phyloP scores from a whole-genome alignment of 2,113 vertebrate genomes.

The Hepsetus odoe region DNA sequence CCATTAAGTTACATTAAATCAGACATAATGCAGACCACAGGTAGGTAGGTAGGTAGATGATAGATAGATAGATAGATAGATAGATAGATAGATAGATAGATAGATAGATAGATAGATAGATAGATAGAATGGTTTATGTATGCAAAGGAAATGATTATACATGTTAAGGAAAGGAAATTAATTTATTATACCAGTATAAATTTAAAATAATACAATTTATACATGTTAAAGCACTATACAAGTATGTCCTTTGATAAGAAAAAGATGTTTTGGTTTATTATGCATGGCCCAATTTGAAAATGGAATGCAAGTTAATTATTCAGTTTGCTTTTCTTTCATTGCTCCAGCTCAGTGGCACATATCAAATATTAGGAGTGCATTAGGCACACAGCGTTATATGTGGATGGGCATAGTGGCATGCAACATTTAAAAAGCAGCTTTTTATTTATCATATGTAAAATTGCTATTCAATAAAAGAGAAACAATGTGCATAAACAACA shows the following conservation, averaged over 20 bases:
- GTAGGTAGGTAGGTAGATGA: no score
- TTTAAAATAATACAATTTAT: no score
- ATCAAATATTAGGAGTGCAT: slow-evolving; percentile 8
- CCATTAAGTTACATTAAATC: background rate
- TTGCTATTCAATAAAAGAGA: background rate
- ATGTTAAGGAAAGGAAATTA: no score
- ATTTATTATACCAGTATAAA: no score
- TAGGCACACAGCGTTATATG: slow-evolving; percentile 1
- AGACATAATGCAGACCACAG: background rate
- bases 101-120: no score
- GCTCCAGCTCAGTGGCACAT: slow-evolving; percentile 6
- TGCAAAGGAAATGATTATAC: no score
- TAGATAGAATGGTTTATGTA: no score
- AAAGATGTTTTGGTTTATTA: slow-evolving; percentile 25
- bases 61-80: no score
- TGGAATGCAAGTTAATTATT: slow-evolving; percentile 41
- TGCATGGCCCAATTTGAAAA: slow-evolving; percentile 29
- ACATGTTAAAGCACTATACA: background rate
- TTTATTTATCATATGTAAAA: background rate
- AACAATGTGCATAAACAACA: no score
- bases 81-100: no score
- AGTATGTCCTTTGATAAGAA: background rate
- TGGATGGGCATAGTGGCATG: background rate
- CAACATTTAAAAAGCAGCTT: background rate
- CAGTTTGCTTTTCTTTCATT: slow-evolving; percentile 25